Evolutionary conservation across 2,113 vertebrate species (phyloP), one percentile per base, ranked within the genome.

Genomic region (Centropus bengalensis): DNA sequence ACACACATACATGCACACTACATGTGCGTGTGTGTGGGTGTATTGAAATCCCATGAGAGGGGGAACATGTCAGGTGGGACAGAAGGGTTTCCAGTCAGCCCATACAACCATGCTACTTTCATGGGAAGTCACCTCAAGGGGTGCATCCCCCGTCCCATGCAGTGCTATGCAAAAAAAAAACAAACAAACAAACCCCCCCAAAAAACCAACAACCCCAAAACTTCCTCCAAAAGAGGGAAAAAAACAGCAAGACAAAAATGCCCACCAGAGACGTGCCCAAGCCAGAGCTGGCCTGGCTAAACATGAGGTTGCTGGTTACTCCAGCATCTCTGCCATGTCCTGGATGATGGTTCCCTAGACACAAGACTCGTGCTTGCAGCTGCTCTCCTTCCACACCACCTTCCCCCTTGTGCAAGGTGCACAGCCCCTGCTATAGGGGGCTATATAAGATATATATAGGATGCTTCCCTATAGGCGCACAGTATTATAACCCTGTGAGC

Each of bases 91-190:
- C 75, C 91, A 95, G 83, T 60, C 79, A n/a, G 12, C 47, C 76
- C 60, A 18, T 88, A 70, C 84, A 93, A 44, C 36, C 62, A 47
- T 55, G 22, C 62, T 38, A 24, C 59, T 76, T 45, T 64, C 67
- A 63, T 5, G 82, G 85, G 86, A 96, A 87, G 36, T 85, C 73
- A 18, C 70, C 42, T 60, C 40, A 22, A 84, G 54, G 51, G 54
- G 85, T 0, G 1, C 0, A 7, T 26, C 8, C 36, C 26, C 24
- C 22, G 55, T 24, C 73, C 56, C 44, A 66, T 4, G 1, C 26
- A 1, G 0, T 20, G 45, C 24, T 68, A 70, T 28, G 22, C 2
- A 6, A n/a, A 17, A 9, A 17, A 9, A 9, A 32, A 9, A 27
- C n/a, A 45, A 56, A 30, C 52, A 36, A 36, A 36, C 26, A 49